A percentile compares a stretch with the other conserved stretches of the same genome.
Conservation (phyloP, 2,113 vertebrate species). For the Galemys pyrenaicus region DNA sequence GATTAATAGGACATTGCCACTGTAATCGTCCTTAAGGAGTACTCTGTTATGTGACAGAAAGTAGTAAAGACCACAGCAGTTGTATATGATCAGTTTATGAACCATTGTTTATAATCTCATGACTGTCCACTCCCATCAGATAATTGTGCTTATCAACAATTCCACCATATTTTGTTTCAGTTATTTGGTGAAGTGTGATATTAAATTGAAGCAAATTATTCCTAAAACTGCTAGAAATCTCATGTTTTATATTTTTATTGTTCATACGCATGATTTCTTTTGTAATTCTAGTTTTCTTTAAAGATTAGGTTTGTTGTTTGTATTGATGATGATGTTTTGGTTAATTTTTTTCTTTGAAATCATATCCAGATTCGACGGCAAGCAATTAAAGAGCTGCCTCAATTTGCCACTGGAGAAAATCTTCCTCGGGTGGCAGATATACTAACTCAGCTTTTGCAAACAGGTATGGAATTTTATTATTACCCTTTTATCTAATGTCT, state of each 20-base stretch:
- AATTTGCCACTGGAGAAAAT: conserved; percentile 97
- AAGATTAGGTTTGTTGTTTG: not conserved
- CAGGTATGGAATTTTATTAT: conserved; percentile 86
- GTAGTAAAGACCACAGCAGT: not conserved
- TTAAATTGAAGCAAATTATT: conserved; percentile 5
- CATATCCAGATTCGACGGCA: conserved; percentile 93
- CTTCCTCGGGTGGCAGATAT: conserved; percentile 97
- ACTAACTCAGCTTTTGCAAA: conserved; percentile 96
- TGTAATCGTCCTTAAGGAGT: not conserved
- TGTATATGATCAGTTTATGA: not conserved
- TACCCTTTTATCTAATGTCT: not conserved
- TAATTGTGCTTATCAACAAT: not conserved
- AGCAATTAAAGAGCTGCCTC: conserved; percentile 97
- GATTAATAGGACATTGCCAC: not conserved
- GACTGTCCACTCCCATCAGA: not conserved
- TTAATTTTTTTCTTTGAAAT: conserved; percentile 62
- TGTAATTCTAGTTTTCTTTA: conserved; percentile 10
- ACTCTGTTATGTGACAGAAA: not conserved
- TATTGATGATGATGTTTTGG: not conserved
- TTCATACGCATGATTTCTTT: not conserved
- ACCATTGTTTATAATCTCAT: not conserved
- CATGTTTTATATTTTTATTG: conserved; percentile 5
- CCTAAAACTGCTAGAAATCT: conserved; percentile 35
- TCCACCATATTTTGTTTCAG: conserved; percentile 3
- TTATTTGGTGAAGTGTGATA: conserved; percentile 21